Base-by-base conservation (phyloP, 2,888 invertebrate species). In the Octonoba sinensis region DNA sequence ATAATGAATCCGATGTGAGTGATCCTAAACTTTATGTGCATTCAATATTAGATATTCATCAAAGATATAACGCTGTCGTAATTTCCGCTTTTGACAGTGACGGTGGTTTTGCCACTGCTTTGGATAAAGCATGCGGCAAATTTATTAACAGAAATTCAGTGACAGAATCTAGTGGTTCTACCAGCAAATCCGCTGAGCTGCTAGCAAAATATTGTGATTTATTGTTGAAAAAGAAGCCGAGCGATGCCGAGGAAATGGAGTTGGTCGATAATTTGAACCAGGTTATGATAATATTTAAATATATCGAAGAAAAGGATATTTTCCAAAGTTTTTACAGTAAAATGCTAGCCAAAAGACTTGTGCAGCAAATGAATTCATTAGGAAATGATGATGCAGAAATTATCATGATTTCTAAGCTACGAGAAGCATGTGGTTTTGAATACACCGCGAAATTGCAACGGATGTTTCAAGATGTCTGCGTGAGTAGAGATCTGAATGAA, bases 281-380 rank as follows among this genome's bases (percentile, higher is more conserved):
- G 94, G 98, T 99, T 89, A 99, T 99, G 97, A 95, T 98, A 84
- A 97, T 98, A 73, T 99, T 99, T 90, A 99, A 98, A 90, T 99
- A 99, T 89, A 96, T 99, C 84, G 98, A 99, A 89, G 99, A 99
- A 90, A 99, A 99, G 89, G 99, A 99, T 89, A 98, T 99, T 73
- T 99, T 99, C 91, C 99, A 99, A 90, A 99, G 98, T 90, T 99
- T 98, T 89, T 99, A 99, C 90, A 96, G 96, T 88, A 99, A 98
- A 91, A 97, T 99, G 97, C 91, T 99, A 86, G 98, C 99, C 51
- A 98, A 99, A 90, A 92, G 99, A 79, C 91, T 99, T 85, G 98
- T 99, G 1, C 96, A 81, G 36, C 73, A 73, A 6, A 54, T 97
- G 93, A 81, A 65, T 54, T 27, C 66, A 0, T 98, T 97, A 1